These are phyloP conservation scores for Taxidea taxus DNA, from an alignment of 2,113 vertebrate genomes.

Conservation along the genomic window DNA sequence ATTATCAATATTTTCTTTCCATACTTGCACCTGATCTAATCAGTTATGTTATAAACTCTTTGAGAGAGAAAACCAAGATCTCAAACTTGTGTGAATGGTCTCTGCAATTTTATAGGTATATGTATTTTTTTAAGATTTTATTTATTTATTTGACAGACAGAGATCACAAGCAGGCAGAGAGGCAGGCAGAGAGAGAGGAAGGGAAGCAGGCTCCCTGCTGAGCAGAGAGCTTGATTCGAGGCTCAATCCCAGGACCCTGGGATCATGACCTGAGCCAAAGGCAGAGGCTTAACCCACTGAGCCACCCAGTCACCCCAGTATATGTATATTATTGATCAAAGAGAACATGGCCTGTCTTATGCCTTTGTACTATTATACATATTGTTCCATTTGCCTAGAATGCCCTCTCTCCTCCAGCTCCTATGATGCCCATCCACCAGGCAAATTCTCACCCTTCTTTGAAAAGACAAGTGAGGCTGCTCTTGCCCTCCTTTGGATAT, in stretches of 20 bases:
- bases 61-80: neutral
- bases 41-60: neutral
- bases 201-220: no score
- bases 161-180: no score
- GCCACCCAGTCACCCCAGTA: no score
- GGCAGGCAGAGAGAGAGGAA: no score
- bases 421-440: neutral
- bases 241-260: no score
- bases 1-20: neutral
- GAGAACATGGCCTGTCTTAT: neutral
- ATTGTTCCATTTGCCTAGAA: neutral
- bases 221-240: no score
- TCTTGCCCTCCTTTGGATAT: neutral
- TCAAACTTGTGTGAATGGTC: neutral
- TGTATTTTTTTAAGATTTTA: neutral
- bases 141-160: no score
- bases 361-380: neutral
- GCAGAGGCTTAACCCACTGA: no score
- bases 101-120: neutral
- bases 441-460: neutral
- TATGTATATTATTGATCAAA: neutral
- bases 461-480: neutral
- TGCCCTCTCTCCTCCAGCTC: neutral
- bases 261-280: no score
- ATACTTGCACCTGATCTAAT: neutral